Evolutionary conservation across 2,113 vertebrate genomes (phyloP), one percentile per base, ranked within the genome.

Genomic region (Lophura nycthemera): DNA sequence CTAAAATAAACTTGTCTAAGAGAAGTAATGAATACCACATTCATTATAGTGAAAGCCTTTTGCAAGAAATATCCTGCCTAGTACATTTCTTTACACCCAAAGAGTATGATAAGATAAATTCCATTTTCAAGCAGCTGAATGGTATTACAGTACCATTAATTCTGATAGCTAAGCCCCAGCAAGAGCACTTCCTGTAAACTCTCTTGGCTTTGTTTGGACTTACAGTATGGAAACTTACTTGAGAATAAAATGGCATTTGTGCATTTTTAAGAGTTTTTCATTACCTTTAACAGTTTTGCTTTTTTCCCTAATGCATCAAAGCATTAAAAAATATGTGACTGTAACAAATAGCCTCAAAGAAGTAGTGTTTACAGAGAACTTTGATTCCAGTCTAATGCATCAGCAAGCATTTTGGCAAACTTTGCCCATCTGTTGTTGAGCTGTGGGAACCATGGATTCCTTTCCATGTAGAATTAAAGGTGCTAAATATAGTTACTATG

Each of bases 1-100:
- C 85, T 95, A 75, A 91, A 92, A 96, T 63, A 95, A 88, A 74
- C 34, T 93, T 75, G 50, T 91, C 88, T 88, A 88, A 76, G 64
- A 87, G 75, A 96, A 95, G 73, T 88, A 93, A 92, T 86, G 78
- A 95, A 63, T 86, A n/a, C 20, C 18, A 83, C 83, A 88, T 92
- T 79, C 66, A 91, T 79, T 84, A 81, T 43, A 88, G 76, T 18
- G n/a, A 52, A 84, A 81, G 59, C n/a, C 50, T 92, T 65, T 93
- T 63, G 59, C 13, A 91, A 81, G 54, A 76, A 38, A 63, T 36
- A 74, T 42, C 64, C 74, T 91, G 84, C 36, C 59, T 70, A 42
- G 87, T 79, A 80, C 45, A 60, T 94, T 95, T 92, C 43, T 77
- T 92, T 88, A 88, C 64, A 93, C 34, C 13, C 52, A 15, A 89